These are phyloP conservation scores for Henicopernis longicauda DNA, from an alignment of 2,113 vertebrate species.

Conservation along the genomic window DNA sequence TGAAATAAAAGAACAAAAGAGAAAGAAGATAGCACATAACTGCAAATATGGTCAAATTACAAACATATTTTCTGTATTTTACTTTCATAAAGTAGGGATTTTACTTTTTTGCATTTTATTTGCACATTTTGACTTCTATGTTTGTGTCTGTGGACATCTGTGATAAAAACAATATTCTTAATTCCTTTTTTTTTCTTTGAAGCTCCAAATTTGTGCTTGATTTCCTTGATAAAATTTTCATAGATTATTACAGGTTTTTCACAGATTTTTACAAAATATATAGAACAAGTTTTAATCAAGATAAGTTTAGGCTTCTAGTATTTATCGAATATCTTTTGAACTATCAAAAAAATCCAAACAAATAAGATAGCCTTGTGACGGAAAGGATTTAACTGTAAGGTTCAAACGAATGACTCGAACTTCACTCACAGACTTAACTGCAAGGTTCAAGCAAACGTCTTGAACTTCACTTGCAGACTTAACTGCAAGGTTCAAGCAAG, in stretches of 20 bases:
- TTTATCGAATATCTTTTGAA: not conserved
- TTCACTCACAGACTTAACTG: too few relatives aligned
- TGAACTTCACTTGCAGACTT: too few relatives aligned
- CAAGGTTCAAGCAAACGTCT: too few relatives aligned
- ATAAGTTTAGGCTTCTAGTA: not conserved
- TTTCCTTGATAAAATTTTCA: not conserved
- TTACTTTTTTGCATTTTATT: not conserved
- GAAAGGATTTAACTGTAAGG: too few relatives aligned
- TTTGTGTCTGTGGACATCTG: not conserved
- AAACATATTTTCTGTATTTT: not conserved
- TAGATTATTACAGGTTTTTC: not conserved
- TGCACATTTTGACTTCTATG: conserved; percentile 2
- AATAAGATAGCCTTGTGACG: conserved; percentile 10
- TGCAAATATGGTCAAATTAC: not conserved
- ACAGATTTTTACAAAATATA: not conserved
- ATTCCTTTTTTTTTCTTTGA: not conserved
- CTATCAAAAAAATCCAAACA: conserved; percentile 10
- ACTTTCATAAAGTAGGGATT: not conserved
- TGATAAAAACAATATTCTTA: not conserved
- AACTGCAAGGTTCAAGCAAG: too few relatives aligned
- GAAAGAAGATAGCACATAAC: not conserved
- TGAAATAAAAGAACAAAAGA: conserved; percentile 1
- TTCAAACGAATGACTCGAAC: too few relatives aligned
- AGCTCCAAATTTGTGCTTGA: not conserved
- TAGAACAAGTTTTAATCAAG: not conserved